These are phyloP conservation scores for Oscheius myriophilus DNA, from an alignment of 2,888 invertebrate species.

Conservation along the genomic window DNA sequence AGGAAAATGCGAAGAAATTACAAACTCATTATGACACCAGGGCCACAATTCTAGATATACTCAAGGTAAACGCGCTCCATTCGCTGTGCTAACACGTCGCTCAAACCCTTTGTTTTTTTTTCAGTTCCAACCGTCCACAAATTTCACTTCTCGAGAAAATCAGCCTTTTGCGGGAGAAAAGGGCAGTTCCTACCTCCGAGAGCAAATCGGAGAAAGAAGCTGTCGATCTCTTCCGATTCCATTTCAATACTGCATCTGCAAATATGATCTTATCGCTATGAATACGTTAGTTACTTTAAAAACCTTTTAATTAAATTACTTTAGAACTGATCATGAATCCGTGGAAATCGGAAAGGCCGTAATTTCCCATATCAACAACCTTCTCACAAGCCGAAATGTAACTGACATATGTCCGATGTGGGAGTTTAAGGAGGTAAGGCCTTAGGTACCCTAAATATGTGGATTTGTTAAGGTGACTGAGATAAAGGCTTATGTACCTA, in stretches of 20 bases:
- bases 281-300: background rate
- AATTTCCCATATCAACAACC: background rate
- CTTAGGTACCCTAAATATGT: background rate
- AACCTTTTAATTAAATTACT: background rate
- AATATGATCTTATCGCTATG: conserved; percentile 29
- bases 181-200: conserved; percentile 48
- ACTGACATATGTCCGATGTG: background rate
- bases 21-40: conserved; percentile 54
- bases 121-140: conserved; percentile 36
- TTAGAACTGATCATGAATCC: conserved; percentile 14
- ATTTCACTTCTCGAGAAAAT: no score
- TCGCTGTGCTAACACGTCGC: no score
- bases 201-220: conserved; percentile 34
- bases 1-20: conserved; percentile 40
- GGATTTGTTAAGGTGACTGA: background rate
- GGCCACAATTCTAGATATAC: conserved; percentile 52
- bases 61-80: conserved; percentile 37
- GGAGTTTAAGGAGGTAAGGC: conserved; percentile 9
- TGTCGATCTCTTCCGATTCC: conserved; percentile 49
- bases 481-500: conserved; percentile 6
- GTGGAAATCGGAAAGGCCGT: conserved; percentile 13
- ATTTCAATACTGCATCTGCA: conserved; percentile 51
- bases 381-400: conserved; percentile 2
- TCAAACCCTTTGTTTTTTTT: conserved; percentile 12
- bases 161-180: conserved; percentile 23